Base-by-base conservation (phyloP, 2,797 vertebrate species). In the Mionectes olivaceus region DNA sequence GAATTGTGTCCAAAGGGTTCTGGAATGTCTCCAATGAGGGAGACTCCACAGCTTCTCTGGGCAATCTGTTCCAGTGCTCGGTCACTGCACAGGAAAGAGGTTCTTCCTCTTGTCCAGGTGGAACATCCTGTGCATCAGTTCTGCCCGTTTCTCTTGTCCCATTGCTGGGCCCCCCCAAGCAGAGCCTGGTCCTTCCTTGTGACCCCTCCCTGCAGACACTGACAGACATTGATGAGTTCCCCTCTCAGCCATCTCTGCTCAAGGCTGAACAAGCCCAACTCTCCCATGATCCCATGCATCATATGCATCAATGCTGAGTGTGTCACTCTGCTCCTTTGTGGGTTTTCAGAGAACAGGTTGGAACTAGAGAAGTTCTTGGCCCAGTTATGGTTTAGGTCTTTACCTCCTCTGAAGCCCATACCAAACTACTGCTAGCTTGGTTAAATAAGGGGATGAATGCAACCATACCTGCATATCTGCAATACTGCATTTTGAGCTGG, bases 401-500 rank as follows among this genome's bases (percentile, higher is more conserved):
- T 52, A 15, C 2, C 7, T 56, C 19, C 37, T 92, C 8, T 25
- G 43, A 39, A 87, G 19, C 19, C 33, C 15, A 13, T 30, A 73
- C 12, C 33, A 68, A 83, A 83, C 7, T 19, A 25, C 28, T 1
- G 0, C 18, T 41, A 24, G 9, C 33, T 44, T 76, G 80, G 33
- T 49, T 41, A 69, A 44, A 44, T 44, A 44, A 69, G 32, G 27
- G 19, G 21, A 41, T 0, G 0, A 69, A 39, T 25, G 11, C 33
- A n/a, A 37, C 25, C 30, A 25, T 13, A 37, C 6, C 18, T 22
- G 12, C 33, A 3, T 13, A 50, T 6, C 50, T 32, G 19, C 21
- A 73, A 16, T 4, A 15, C 23, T 70, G 37, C 33, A 23, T 71
- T 77, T 44, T 70, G 44, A 89, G 23, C 43, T 50, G 59, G 32